Evolutionary conservation across 2,888 invertebrate genomes (phyloP).

Genomic region (Chrysolina haemoptera): DNA sequence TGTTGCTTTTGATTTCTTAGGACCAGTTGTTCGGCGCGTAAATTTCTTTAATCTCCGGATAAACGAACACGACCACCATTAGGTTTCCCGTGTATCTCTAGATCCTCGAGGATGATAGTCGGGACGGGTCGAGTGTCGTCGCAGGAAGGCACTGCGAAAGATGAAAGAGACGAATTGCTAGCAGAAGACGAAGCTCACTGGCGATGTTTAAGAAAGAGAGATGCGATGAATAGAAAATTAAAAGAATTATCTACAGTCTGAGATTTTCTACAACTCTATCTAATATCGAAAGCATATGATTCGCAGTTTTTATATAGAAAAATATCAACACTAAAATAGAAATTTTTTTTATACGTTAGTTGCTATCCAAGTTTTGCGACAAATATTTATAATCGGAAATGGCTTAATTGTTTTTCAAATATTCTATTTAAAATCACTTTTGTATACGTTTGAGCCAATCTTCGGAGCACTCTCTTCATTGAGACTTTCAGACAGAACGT

Average conservation of each 20-base stretch:
- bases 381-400: too few species aligned
- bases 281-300: too few species aligned
- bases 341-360: too few species aligned
- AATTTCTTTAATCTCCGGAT: slow-evolving; percentile 27
- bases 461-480: too few species aligned
- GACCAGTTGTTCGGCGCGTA: slow-evolving; percentile 25
- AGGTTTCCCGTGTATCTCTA: slow-evolving; percentile 21
- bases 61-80: slow-evolving; percentile 14
- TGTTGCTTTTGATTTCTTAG: slow-evolving; percentile 20
- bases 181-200: background rate
- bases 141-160: slow-evolving; percentile 20
- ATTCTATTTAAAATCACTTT: too few species aligned
- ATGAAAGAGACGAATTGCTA: slow-evolving; percentile 17
- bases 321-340: too few species aligned
- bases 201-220: background rate
- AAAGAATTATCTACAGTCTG: background rate
- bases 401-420: too few species aligned
- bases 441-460: too few species aligned
- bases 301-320: too few species aligned
- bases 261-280: too few species aligned
- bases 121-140: background rate
- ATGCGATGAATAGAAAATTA: background rate
- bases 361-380: too few species aligned
- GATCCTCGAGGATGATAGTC: slow-evolving; percentile 16
- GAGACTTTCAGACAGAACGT: too few species aligned